Conservation (phyloP, 2,113 vertebrate species). For the Salvelinus fontinalis region DNA sequence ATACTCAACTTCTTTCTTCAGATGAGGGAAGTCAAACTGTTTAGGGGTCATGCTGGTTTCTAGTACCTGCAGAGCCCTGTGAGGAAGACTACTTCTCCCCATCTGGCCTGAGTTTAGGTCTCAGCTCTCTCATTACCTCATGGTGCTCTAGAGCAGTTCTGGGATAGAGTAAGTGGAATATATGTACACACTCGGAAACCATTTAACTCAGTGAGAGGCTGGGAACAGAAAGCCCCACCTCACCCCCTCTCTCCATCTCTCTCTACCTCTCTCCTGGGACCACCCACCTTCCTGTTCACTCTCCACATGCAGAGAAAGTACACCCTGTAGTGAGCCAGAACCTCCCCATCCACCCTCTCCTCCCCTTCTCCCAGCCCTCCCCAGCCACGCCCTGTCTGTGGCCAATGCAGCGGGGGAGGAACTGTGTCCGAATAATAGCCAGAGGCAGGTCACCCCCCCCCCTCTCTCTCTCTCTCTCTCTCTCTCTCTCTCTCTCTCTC, state of each 20-base stretch:
- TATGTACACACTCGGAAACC: no score
- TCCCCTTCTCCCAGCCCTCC: constrained; percentile 43
- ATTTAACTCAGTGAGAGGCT: constrained; percentile 8
- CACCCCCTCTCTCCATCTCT: neutral
- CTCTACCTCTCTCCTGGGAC: constrained; percentile 35
- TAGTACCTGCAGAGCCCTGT: constrained; percentile 42
- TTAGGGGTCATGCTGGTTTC: neutral
- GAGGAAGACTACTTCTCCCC: constrained; percentile 58
- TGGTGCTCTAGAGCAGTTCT: neutral
- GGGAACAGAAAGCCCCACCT: constrained; percentile 51
- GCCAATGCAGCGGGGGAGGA: constrained; percentile 66
- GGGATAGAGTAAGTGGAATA: neutral
- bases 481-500: neutral
- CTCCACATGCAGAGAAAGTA: constrained; percentile 48
- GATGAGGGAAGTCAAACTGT: constrained; percentile 26
- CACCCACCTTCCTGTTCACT: constrained; percentile 58
- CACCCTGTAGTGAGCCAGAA: constrained; percentile 30
- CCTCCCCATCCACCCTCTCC: constrained; percentile 28
- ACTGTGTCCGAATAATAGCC: constrained; percentile 71
- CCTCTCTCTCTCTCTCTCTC: neutral
- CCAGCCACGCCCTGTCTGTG: constrained; percentile 69
- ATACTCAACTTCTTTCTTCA: constrained; percentile 44
- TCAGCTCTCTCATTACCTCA: constrained; percentile 10
- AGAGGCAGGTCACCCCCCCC: constrained; percentile 30
- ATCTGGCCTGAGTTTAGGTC: constrained; percentile 69